Conservation (phyloP, 2,113 vertebrate genomes). For the Paratilapia polleni region DNA sequence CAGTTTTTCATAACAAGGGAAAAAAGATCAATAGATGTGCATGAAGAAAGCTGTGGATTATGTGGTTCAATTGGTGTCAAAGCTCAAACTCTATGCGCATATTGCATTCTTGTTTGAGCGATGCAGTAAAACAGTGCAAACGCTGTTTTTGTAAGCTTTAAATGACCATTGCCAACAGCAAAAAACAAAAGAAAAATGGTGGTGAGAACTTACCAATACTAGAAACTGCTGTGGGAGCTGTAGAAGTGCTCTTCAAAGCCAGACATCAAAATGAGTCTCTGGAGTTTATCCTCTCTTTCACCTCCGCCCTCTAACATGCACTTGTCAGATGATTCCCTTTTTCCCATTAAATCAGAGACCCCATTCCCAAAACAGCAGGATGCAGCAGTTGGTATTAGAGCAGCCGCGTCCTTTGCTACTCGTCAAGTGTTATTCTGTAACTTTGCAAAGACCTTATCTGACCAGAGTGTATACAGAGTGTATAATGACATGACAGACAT, state of each 20-base stretch:
- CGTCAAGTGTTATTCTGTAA: slow-evolving; percentile 9
- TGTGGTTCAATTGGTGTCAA: neutral
- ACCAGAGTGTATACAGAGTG: slow-evolving; percentile 4
- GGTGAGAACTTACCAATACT: neutral
- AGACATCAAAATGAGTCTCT: slow-evolving; percentile 24
- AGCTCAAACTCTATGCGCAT: neutral
- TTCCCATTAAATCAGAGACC: slow-evolving; percentile 37
- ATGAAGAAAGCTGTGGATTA: neutral
- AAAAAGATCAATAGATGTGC: neutral
- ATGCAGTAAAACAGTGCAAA: neutral
- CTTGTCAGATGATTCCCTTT: slow-evolving; percentile 46
- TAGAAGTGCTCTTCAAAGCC: slow-evolving; percentile 5
- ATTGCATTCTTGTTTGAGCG: neutral
- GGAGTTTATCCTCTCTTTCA: slow-evolving; percentile 40
- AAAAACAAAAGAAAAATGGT: neutral
- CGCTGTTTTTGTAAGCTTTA: neutral
- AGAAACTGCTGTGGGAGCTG: neutral
- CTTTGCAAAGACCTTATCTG: slow-evolving; percentile 27
- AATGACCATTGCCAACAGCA: neutral
- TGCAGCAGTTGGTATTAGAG: slow-evolving; percentile 11
- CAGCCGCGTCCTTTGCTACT: slow-evolving; percentile 3
- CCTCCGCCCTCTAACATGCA: slow-evolving; percentile 18
- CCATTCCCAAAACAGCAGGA: slow-evolving; percentile 41
- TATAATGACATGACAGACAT: slow-evolving; percentile 14
- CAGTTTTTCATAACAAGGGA: neutral